Percentiles rank a stretch among this genome's conserved stretches.
phyloP scores from a whole-genome alignment of 2,113 vertebrate genomes.

The Chloropsis cyanopogon region DNA sequence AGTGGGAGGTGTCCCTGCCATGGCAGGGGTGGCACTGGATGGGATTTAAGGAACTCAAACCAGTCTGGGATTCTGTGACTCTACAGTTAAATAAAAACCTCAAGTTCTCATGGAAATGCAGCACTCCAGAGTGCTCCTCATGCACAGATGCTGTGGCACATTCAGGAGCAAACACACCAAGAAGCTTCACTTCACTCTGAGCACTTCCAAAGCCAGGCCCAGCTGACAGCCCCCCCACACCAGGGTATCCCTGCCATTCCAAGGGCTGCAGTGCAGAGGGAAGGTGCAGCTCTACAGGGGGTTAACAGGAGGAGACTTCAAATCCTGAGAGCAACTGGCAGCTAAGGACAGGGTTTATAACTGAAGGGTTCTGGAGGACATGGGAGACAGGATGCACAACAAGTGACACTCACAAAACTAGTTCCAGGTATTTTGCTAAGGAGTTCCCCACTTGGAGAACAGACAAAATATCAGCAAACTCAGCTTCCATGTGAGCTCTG shows the following conservation, averaged over 20 bases:
- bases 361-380: neutral
- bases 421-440: neutral
- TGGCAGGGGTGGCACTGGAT: neutral
- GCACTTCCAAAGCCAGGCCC: neutral
- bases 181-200: neutral
- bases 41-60: neutral
- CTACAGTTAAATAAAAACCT: neutral
- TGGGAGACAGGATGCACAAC: neutral
- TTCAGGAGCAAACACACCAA: neutral
- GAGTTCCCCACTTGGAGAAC: neutral
- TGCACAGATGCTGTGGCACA: neutral
- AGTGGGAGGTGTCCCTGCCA: neutral
- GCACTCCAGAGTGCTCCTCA: neutral
- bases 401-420: neutral
- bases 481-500: neutral
- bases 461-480: neutral
- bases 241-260: accelerated
- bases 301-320: neutral
- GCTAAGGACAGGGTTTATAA: neutral
- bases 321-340: neutral
- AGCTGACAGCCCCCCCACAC: neutral
- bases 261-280: neutral
- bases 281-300: neutral
- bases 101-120: neutral
- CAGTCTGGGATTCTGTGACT: neutral